Evolutionary conservation across 2,888 invertebrate genomes (phyloP).

Genomic region (Epicampocera succincta): DNA sequence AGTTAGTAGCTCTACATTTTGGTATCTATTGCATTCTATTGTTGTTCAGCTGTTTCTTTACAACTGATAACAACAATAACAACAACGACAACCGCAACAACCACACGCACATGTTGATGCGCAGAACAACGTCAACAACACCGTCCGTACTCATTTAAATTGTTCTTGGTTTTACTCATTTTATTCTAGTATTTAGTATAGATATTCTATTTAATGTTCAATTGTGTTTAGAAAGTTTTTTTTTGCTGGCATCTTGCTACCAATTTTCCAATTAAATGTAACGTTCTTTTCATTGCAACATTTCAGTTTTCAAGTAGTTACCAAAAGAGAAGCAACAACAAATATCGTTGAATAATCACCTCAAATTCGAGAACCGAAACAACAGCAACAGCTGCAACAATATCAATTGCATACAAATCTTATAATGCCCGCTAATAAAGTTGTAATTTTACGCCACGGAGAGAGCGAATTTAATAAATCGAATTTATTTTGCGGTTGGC

Average conservation of each 20-base stretch:
- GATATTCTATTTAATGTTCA: constrained; percentile 37
- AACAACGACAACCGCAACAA: constrained; percentile 9
- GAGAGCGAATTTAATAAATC: constrained; percentile 90
- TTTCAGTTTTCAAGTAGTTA: constrained; percentile 61
- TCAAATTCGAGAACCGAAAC: neutral
- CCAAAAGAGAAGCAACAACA: constrained; percentile 51
- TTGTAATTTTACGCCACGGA: constrained; percentile 85
- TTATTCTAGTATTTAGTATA: constrained; percentile 25
- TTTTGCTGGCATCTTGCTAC: constrained; percentile 9
- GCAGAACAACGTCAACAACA: neutral
- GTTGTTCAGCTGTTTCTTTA: constrained; percentile 22
- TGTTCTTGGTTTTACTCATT: constrained; percentile 4
- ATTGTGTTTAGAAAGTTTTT: constrained; percentile 54
- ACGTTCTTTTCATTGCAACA: constrained; percentile 61
- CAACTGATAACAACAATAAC: constrained; percentile 53
- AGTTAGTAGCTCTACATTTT: constrained; percentile 45
- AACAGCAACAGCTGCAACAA: constrained; percentile 6
- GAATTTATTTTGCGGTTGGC: constrained; percentile 89
- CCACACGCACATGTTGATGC: neutral
- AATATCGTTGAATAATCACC: neutral
- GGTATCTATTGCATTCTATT: constrained; percentile 36
- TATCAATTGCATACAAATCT: constrained; percentile 14
- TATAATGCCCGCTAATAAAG: constrained; percentile 80
- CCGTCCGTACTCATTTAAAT: no score
- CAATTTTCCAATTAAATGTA: constrained; percentile 61